Base-by-base conservation (phyloP, 92 coral and sea anemone genomes). In the Actinernus sp. region DNA sequence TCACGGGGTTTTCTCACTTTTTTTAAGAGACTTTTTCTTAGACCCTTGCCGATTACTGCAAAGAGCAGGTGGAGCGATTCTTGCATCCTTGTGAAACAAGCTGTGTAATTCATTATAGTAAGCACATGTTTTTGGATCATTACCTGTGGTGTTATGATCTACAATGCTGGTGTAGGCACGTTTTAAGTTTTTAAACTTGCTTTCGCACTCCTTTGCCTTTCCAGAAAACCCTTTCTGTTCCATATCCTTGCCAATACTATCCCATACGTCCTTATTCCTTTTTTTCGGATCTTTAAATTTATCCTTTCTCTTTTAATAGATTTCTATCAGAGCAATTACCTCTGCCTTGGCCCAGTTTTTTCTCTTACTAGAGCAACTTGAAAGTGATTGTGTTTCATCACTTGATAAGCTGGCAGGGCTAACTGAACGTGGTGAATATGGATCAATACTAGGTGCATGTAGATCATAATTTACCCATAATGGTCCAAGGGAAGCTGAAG, bases 61-160 rank as follows among this genome's bases (percentile, higher is more conserved):
- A 76, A 65, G 57, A 47, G 68, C 33, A 31, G 29, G 67, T 47
- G 83, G 83, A 24, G 68, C 25, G 37, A 65, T 65, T 20, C 26
- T 25, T 18, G 58, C 76, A 63, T 76, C 58, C 21, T 55, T 22
- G 20, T 66, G 65, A 57, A 76, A 76, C 26, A 65, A 48, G 16
- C 55, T 37, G 56, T 34, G 12, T 47, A 76, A 23, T 38, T 76
- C 83, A 56, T 65, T 75, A 37, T 47, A 76, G 56, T 50, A 65
- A 21, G 83, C 59, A 64, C 83, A 76, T 20, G 67, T 56, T 76
- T 76, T 76, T 49, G 76, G 68, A 39, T 76, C 83, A 76, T 76
- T 76, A 27, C 83, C 83, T 17, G 83, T 64, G 72, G 64, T 76
- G 27, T 76, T 76, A 54, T 76, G 75, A 63, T 65, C 83, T 28